Evolutionary conservation across 2,113 vertebrate species (phyloP).

Genomic region (Osmerus eperlanus): DNA sequence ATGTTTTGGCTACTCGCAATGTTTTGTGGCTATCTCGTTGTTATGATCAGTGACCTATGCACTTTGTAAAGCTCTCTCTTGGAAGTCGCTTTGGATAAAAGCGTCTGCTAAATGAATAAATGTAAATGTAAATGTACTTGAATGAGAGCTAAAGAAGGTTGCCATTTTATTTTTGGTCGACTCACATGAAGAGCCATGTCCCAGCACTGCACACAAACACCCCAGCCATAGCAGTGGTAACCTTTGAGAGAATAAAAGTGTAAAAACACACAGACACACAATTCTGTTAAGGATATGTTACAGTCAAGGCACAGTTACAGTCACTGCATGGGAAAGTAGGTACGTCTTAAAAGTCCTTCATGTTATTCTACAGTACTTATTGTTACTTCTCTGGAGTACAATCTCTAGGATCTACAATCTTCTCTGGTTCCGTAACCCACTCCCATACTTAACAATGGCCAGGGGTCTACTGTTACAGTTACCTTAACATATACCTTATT

Average conservation of each 20-base stretch:
- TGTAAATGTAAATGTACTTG: too few species aligned
- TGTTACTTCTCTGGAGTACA: too few species aligned
- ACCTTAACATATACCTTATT: too few species aligned
- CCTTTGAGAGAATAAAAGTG: conserved; percentile 40
- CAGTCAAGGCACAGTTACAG: too few species aligned
- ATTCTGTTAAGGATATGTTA: too few species aligned
- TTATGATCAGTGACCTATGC: too few species aligned
- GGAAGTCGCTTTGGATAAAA: too few species aligned
- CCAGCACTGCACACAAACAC: conserved; percentile 44
- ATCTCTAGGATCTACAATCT: neutral
- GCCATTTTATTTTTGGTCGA: neutral
- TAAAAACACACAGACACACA: neutral
- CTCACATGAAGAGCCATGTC: conserved; percentile 59
- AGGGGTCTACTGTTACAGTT: neutral
- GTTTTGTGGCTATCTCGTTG: too few species aligned
- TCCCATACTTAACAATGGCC: conserved; percentile 34
- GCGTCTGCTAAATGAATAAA: too few species aligned
- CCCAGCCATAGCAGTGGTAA: conserved; percentile 55
- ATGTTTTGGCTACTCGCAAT: too few species aligned
- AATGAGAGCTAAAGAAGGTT: neutral
- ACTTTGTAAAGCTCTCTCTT: too few species aligned
- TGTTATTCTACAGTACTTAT: too few species aligned
- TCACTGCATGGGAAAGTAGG: neutral
- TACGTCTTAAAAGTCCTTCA: conserved; percentile 24
- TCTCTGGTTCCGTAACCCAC: conserved; percentile 26